Percentiles rank a stretch among this genome's conserved stretches.
Evolutionary conservation across 2,888 invertebrate genomes (phyloP).

Genomic region (Ochlodes sylvanus): DNA sequence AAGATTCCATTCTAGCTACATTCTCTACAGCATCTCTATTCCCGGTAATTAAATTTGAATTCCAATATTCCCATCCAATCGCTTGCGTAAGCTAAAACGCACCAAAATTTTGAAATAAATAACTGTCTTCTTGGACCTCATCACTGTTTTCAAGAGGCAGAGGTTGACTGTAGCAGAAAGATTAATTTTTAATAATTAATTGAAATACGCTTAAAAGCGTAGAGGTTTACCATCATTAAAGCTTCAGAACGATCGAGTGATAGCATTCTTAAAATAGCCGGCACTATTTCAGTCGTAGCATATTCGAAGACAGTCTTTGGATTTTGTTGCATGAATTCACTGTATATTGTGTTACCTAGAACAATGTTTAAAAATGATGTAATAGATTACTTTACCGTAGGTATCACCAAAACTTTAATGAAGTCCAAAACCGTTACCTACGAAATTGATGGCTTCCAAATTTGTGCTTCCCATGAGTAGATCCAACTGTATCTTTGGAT

Average conservation of each 20-base stretch:
- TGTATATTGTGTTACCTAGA: constrained; percentile 16
- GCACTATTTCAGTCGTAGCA: constrained; percentile 84
- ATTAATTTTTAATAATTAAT: too few species aligned
- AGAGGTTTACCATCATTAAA: constrained; percentile 55
- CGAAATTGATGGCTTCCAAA: constrained; percentile 86
- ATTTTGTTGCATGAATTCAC: constrained; percentile 9
- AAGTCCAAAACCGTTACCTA: constrained; percentile 65
- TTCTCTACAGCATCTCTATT: constrained; percentile 72
- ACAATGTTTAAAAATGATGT: too few species aligned
- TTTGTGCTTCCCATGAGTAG: constrained; percentile 88
- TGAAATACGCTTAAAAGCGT: not conserved
- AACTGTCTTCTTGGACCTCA: too few species aligned
- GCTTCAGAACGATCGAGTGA: constrained; percentile 58
- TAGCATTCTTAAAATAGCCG: constrained; percentile 79
- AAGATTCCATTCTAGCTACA: constrained; percentile 83
- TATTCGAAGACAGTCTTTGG: constrained; percentile 77
- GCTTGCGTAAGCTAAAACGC: constrained; percentile 68
- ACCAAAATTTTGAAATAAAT: constrained; percentile 6
- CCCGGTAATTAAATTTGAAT: constrained; percentile 51
- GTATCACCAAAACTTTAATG: too few species aligned
- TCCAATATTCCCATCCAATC: constrained; percentile 85
- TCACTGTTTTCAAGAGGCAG: too few species aligned
- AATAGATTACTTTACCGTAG: too few species aligned
- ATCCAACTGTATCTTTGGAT: constrained; percentile 85
- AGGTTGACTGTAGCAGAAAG: too few species aligned